A percentile compares a stretch with the other conserved stretches of the same genome.
Evolutionary conservation across 1,140 invertebrate species (phyloP).

Genomic region (Leptinotarsa defecta): DNA sequence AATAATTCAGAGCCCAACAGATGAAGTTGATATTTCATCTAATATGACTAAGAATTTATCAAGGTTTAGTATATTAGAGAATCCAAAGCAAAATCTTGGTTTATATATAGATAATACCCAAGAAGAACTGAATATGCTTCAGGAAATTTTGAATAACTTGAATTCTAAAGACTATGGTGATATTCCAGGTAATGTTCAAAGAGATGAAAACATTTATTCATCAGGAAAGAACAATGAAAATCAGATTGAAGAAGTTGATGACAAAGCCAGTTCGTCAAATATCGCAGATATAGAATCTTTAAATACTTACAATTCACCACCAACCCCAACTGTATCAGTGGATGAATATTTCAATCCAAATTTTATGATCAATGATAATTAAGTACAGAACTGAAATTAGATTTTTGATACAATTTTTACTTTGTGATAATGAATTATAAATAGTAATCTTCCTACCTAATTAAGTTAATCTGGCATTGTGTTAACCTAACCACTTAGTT

Average conservation of each 20-base stretch:
- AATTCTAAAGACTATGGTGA: constrained; percentile 1
- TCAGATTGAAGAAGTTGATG: background rate
- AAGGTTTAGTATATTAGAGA: constrained; percentile 8
- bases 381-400: too few species aligned
- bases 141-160: constrained; percentile 16
- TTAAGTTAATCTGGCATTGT: too few species aligned
- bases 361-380: background rate
- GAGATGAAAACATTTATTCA: background rate
- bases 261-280: background rate
- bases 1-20: background rate
- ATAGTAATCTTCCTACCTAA: too few species aligned
- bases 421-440: too few species aligned
- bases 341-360: constrained; percentile 11
- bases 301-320: background rate
- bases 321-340: background rate
- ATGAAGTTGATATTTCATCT: background rate
- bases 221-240: background rate
- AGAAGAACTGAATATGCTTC: constrained; percentile 15
- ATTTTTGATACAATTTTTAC: too few species aligned
- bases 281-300: background rate
- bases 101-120: constrained; percentile 6
- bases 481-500: too few species aligned
- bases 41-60: background rate
- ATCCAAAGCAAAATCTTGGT: constrained; percentile 11
- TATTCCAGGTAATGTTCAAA: background rate